Evolutionary conservation across 2,797 vertebrate species (phyloP).

Genomic region (Steatocranus sp.): DNA sequence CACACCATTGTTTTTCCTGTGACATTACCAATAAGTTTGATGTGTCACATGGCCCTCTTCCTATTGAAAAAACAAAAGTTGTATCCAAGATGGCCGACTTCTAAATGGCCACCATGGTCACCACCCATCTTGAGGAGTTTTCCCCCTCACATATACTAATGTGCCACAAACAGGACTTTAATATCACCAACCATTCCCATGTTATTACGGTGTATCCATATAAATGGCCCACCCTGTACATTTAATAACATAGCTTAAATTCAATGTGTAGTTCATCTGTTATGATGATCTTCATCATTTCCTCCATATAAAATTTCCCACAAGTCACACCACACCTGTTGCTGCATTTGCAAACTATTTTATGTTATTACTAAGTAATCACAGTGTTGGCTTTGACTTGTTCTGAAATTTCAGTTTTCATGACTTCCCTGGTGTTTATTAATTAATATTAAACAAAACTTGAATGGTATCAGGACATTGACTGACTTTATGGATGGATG

Average conservation of each 20-base stretch:
- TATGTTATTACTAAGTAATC: background rate
- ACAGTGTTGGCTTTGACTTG: background rate
- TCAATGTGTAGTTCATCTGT: background rate
- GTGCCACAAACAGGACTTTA: no score
- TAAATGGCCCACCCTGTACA: background rate
- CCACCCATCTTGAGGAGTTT: no score
- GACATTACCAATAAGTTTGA: no score
- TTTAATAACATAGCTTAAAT: background rate
- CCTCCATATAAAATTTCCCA: background rate
- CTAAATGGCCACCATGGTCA: no score
- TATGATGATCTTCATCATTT: background rate
- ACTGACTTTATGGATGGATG: background rate
- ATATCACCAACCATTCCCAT: no score
- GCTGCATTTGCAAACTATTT: background rate
- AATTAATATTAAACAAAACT: background rate
- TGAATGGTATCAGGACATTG: background rate
- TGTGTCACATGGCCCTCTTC: no score
- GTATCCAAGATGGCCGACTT: no score
- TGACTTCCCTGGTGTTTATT: background rate
- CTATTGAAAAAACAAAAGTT: no score
- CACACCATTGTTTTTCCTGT: no score
- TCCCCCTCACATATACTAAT: no score
- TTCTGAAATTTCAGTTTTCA: background rate
- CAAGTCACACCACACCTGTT: background rate
- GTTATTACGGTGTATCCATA: accelerated